A percentile compares a stretch with the other conserved stretches of the same genome.
These are phyloP conservation scores for Nesometra sesokonis DNA, from an alignment of 35 echinoderm and acorn worm genomes.

Conservation along the genomic window DNA sequence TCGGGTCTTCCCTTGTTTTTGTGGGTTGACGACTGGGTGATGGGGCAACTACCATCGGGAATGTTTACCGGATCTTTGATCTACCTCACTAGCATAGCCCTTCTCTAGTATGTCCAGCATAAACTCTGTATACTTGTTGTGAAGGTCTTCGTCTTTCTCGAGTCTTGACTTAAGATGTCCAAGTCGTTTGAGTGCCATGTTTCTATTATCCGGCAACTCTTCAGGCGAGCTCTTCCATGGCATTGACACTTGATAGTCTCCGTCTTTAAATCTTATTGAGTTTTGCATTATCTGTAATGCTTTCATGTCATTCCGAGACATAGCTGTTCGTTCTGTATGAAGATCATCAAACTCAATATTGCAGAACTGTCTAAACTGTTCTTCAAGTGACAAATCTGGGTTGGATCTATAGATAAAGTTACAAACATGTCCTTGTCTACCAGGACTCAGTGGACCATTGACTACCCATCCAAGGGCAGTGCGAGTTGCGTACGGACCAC, in stretches of 20 bases:
- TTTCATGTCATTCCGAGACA: background rate
- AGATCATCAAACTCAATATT: background rate
- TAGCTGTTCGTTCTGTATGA: background rate
- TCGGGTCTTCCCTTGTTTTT: slow-evolving; percentile 26
- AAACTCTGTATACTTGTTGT: background rate
- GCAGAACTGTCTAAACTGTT: background rate
- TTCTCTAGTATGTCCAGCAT: background rate
- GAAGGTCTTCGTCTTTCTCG: background rate
- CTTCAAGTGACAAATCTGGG: background rate
- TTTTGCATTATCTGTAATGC: background rate
- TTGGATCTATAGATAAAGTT: background rate
- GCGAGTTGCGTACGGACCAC: slow-evolving; percentile 28
- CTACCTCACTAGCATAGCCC: background rate
- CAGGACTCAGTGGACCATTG: slow-evolving; percentile 26
- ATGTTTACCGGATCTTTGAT: background rate
- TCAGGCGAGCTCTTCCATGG: background rate
- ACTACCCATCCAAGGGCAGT: slow-evolving; percentile 39
- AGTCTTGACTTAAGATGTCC: background rate
- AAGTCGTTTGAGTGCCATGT: background rate
- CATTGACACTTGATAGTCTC: background rate
- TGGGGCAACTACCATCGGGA: slow-evolving; percentile 33
- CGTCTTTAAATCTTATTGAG: background rate
- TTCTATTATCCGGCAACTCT: background rate
- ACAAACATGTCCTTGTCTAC: background rate
- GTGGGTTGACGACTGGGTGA: slow-evolving; percentile 17